Base-by-base conservation (phyloP, 2,888 invertebrate species). In the Andricus curvator region DNA sequence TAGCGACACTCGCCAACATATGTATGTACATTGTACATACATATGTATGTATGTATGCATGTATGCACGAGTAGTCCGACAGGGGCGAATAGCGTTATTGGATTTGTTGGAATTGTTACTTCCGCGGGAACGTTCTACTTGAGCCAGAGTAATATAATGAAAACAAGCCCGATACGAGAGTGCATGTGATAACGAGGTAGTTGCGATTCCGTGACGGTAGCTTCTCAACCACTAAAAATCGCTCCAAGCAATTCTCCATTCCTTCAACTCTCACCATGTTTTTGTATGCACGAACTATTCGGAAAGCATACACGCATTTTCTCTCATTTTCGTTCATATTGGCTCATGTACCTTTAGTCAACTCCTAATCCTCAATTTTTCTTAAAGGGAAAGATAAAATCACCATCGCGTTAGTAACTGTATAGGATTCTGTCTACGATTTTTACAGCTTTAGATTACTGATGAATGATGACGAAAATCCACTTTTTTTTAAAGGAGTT, bases 91-190 rank as follows among this genome's bases (percentile, higher is more conserved):
- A 84, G 80, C 78, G 48, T 79, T 80, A 82, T 83, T 78, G 83
- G 83, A 85, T 86, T 86, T 84, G 83, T 85, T 82, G 85, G 82
- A 84, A 85, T 85, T 86, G 85, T 86, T 86, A 86, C 84, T 85
- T 84, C 79, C 83, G 80, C 81, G 77, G 77, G 77, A 82, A 83
- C 80, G 78, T 37, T 56, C 68, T 37, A 56, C 74, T 80, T 66
- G 79, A 81, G 67, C 68, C 78, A 80, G 78, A 60, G 56, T 74
- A 78, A 80, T 78, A 82, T 80, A 81, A 81, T 79, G 81, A 81
- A 62, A 79, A 78, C 25, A 70, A 74, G 70, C 77, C 79, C 65
- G 25, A 66, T 41, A 44, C 78, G 67, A 68, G 60, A 74, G 74
- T 51, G 79, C 70, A 76, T 80, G 74, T 81, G 82, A 82, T 84